These are phyloP conservation scores for Asobara japonica DNA, from an alignment of 1,140 invertebrate species.

Conservation along the genomic window DNA sequence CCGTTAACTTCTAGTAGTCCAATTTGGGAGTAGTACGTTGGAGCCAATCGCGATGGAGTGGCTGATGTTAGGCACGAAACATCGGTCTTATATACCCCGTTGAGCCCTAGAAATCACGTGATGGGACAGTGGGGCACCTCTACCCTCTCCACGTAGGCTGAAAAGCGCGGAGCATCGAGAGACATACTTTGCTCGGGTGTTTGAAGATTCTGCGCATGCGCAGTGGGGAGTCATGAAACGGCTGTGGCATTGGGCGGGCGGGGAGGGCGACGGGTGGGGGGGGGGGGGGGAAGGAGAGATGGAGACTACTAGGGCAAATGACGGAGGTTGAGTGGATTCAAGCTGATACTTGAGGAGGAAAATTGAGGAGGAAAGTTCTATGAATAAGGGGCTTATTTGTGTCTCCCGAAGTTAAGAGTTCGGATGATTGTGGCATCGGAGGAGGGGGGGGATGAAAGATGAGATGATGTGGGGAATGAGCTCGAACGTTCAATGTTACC, in stretches of 20 bases:
- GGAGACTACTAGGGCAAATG: background rate
- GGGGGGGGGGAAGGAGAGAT: background rate
- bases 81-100: conserved; percentile 53
- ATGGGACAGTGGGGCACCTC: conserved; percentile 7
- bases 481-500: too few species aligned
- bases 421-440: background rate
- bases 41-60: conserved; percentile 53
- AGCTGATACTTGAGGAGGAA: background rate
- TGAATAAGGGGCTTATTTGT: background rate
- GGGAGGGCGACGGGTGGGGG: background rate
- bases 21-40: conserved; percentile 29
- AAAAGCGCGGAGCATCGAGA: background rate
- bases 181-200: background rate
- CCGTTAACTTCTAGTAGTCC: background rate
- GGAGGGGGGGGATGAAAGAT: background rate
- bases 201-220: background rate
- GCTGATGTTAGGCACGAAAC: conserved; percentile 45
- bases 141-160: background rate
- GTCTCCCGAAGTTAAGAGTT: background rate
- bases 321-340: conserved; percentile 1
- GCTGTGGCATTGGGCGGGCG: too few species aligned
- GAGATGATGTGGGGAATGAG: background rate
- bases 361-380: background rate
- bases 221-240: too few species aligned
- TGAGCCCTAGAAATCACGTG: conserved; percentile 47